A percentile compares a stretch with the other conserved stretches of the same genome.
Conservation (phyloP, 2,888 invertebrate species). For the Orthosia incerta region DNA sequence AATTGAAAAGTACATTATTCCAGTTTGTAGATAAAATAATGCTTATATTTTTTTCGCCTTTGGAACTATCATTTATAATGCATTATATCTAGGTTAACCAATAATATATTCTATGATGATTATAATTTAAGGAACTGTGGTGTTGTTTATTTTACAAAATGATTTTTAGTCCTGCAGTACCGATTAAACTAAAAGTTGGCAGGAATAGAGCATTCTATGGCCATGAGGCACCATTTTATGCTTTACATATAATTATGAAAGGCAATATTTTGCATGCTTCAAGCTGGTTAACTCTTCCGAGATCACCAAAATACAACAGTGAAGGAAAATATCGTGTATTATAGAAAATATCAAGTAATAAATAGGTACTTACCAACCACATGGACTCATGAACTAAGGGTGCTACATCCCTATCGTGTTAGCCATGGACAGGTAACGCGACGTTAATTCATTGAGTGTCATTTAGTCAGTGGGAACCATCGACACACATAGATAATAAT, state of each 20-base stretch:
- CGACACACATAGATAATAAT: background rate
- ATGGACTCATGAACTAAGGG: background rate
- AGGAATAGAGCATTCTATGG: conserved; percentile 10
- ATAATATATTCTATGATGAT: too few relatives aligned
- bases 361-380: too few relatives aligned
- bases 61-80: too few relatives aligned
- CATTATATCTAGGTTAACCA: too few relatives aligned
- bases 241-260: background rate
- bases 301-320: background rate
- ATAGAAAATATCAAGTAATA: background rate
- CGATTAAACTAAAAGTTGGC: conserved; percentile 17
- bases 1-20: too few relatives aligned
- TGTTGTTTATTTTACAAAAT: background rate
- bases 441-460: background rate
- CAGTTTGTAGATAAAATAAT: too few relatives aligned
- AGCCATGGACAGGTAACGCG: background rate
- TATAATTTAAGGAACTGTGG: too few relatives aligned
- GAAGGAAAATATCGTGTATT: background rate
- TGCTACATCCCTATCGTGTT: background rate
- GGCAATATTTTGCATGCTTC: conserved; percentile 5
- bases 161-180: background rate
- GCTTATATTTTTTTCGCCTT: too few relatives aligned
- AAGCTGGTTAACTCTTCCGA: background rate
- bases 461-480: background rate
- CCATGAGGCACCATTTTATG: background rate